Evolutionary conservation across 2,797 vertebrate species (phyloP), one percentile per base, ranked within the genome.

Genomic region (Sebastes taczanowskii): DNA sequence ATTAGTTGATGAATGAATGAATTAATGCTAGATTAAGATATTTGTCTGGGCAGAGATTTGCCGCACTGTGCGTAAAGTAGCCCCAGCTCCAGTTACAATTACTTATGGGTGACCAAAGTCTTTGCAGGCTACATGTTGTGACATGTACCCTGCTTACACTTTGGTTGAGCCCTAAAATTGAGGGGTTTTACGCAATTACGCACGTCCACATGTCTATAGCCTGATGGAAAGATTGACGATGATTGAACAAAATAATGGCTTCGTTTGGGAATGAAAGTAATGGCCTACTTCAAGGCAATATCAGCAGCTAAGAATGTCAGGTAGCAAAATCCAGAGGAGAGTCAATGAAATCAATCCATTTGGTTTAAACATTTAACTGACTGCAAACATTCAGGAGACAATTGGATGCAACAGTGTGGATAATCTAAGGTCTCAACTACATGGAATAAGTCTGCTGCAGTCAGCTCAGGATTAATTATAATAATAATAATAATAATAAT

Each of bases 311-410:
- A 73, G 25, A 29, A n/a, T 78, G 64, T 67, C 35, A 69, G 38
- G 30, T n/a, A 89, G 71, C 56, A 81, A 14, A 80, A 79, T 61
- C 67, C 73, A 78, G 73, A 81, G 77, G 22, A 32, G 46, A 85
- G 90, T 94, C 92, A 85, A 91, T 91, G 46, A 71, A 87, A 87
- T 88, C 88, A 88, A 86, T 91, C 78, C 72, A 42, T 88, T 81
- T 78, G 88, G 88, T 90, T 93, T 87, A 89, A 91, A 92, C 91
- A 90, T 89, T 87, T 68, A 92, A 89, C 92, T 78, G 82, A 92
- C 88, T 46, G 82, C 89, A 93, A 92, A 93, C 84, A 92, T 35
- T 77, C 58, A 58, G 78, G 55, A 60, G 77, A 66, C 82, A 74
- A 75, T 25, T 83, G 78, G 74, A 79, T 80, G 58, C 59, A 81